phyloP scores from a whole-genome alignment of 2,113 vertebrate species.

The Halichoerus grypus region DNA sequence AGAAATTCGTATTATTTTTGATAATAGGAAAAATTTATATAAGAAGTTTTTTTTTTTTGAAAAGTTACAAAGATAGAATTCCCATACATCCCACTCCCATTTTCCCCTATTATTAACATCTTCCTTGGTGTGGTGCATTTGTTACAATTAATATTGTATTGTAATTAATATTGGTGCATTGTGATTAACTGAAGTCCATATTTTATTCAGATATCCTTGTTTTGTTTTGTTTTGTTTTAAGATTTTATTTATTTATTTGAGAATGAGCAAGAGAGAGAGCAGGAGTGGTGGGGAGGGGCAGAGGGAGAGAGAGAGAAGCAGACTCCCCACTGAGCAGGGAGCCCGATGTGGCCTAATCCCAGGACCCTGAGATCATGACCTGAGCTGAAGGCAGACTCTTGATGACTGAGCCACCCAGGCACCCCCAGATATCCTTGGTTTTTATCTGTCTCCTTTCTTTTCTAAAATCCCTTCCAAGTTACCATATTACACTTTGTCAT shows the following conservation, averaged over 20 bases:
- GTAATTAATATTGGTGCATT: not conserved
- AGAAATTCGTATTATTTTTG: not conserved
- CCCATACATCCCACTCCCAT: not conserved
- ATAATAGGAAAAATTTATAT: not conserved
- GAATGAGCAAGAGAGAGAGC: not conserved
- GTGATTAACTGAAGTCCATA: not conserved
- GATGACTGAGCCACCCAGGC: not conserved
- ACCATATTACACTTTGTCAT: not conserved
- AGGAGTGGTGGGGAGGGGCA: not conserved
- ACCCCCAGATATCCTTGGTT: not conserved
- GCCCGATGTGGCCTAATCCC: too few relatives aligned
- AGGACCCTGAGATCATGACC: not conserved
- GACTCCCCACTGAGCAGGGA: not conserved
- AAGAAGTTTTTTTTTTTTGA: not conserved
- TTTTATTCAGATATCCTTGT: not conserved
- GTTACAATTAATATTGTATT: not conserved
- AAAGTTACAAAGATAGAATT: not conserved
- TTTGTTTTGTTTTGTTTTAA: not conserved
- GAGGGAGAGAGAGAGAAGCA: not conserved
- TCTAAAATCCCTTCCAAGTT: not conserved
- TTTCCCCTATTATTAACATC: not conserved
- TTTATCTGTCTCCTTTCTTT: not conserved
- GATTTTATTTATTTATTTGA: not conserved
- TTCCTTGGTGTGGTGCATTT: not conserved
- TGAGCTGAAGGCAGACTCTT: not conserved